Percentiles rank a stretch among this genome's conserved stretches.
These are phyloP conservation scores for Scolopax rusticola DNA, from an alignment of 2,797 vertebrate genomes.

Conservation along the genomic window DNA sequence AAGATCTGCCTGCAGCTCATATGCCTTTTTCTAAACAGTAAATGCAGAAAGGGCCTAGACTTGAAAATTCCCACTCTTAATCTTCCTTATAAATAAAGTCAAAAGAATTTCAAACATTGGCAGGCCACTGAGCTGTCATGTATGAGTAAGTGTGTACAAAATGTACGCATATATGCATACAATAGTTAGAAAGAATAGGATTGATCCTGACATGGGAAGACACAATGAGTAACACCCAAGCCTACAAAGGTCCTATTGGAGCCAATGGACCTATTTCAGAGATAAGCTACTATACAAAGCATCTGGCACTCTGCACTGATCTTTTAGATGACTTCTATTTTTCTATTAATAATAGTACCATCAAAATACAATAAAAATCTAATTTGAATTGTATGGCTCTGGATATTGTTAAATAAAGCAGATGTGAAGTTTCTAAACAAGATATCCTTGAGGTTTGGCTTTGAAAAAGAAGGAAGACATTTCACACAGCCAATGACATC, in stretches of 20 bases:
- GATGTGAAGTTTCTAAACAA: constrained; percentile 39
- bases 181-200: background rate
- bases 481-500: constrained; percentile 34
- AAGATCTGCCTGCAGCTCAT: background rate
- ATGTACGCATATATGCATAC: rapidly evolving
- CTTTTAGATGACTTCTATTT: background rate
- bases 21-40: background rate
- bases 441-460: constrained; percentile 14
- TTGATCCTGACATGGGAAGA: background rate
- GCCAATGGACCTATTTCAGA: background rate
- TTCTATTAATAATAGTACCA: background rate
- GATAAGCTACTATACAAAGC: background rate
- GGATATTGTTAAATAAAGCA: constrained; percentile 32
- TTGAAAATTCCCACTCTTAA: background rate
- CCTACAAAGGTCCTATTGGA: background rate
- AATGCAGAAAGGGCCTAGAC: background rate
- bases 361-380: background rate
- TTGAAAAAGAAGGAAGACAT: constrained; percentile 22
- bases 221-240: background rate
- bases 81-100: background rate
- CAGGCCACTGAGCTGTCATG: background rate
- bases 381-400: constrained; percentile 8
- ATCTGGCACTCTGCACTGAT: background rate
- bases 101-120: background rate
- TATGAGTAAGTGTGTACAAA: background rate